Evolutionary conservation across 2,888 invertebrate genomes (phyloP), one percentile per base, ranked within the genome.

Genomic region (Melanostoma scalare): DNA sequence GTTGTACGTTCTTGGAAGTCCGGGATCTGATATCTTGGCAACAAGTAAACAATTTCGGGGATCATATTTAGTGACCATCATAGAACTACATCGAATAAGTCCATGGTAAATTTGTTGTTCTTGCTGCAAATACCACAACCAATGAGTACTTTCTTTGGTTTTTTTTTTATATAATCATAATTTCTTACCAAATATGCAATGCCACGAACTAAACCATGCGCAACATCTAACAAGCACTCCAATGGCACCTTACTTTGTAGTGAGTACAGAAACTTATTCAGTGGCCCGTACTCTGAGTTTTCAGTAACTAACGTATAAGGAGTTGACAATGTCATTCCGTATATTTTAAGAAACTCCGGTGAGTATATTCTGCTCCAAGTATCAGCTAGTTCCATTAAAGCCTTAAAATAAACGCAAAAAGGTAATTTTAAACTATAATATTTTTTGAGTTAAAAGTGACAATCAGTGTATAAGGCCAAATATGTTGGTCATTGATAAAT

Each of bases 101-200:
- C 96, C 97, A 92, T 98, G 98, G 63, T 96, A 94, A 38, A 97
- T 93, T 46, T 94, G 94, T 87, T 95, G 95, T 90, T 97, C 96
- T 89, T 95, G 94, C 94, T 94, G 86, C 20, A 88, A 87, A 52
- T 68, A 58, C 42, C 73, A 85, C 8, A 63, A 53, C 67, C 65
- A 78, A 52, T 46, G 1, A 0, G 3, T 9, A 40, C 2, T 10
- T 31, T 52, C 56, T 33, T 52, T 36, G 20, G 65, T 71, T 44
- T 61, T 50, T 4, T 50, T 50, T n/a, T n/a, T n/a, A n/a, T n/a
- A n/a, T n/a, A 9, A 3, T 9, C 35, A 9, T 30, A 52, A 35
- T 42, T 4, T 38, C 33, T 77, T 91, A 96, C 96, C 91, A 98
- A 92, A 91, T 97, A 96, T 94, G 96, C 97, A 35, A 98, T 92